A percentile compares a stretch with the other conserved stretches of the same genome.
These are phyloP conservation scores for Cyclopterus lumpus DNA, from an alignment of 2,797 vertebrate genomes.

Conservation along the genomic window DNA sequence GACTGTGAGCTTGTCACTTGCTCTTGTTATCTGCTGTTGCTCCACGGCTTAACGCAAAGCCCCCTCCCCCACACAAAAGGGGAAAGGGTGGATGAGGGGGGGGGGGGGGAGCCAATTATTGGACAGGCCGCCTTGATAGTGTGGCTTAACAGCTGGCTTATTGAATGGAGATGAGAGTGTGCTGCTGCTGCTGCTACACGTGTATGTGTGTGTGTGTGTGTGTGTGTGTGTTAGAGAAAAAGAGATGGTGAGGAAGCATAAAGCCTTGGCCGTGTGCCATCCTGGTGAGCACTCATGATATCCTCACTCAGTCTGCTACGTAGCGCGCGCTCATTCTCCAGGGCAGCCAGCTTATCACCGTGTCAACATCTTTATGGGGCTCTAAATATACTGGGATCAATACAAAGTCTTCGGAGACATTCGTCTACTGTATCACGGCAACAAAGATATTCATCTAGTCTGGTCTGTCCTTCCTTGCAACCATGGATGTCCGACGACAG, in stretches of 20 bases:
- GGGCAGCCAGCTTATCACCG: conserved; percentile 72
- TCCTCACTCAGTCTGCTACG: conserved; percentile 55
- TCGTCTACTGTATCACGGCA: conserved; percentile 74
- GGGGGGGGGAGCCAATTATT: conserved; percentile 82
- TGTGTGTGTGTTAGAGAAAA: conserved; percentile 38
- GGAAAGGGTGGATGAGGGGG: conserved; percentile 61
- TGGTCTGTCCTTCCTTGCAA: conserved; percentile 11
- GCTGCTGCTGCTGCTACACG: conserved; percentile 25
- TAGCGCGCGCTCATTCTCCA: conserved; percentile 60
- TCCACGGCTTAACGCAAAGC: conserved; percentile 68
- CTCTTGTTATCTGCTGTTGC: conserved; percentile 85
- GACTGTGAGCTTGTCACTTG: conserved; percentile 83
- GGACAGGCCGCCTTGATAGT: conserved; percentile 85
- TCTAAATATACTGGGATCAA: conserved; percentile 79
- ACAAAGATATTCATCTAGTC: conserved; percentile 65
- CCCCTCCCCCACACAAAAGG: conserved; percentile 69
- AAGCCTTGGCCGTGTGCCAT: conserved; percentile 64
- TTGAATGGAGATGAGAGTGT: conserved; percentile 78
- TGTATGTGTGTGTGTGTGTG: conserved; percentile 34
- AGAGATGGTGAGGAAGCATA: conserved; percentile 60
- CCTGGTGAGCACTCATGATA: conserved; percentile 52
- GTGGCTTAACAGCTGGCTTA: conserved; percentile 85
- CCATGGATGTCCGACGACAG: conserved; percentile 41
- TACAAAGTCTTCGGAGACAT: conserved; percentile 68
- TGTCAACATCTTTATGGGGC: conserved; percentile 79